Evolutionary conservation across 2,888 invertebrate genomes (phyloP), one percentile per base, ranked within the genome.

Genomic region (Polydrusus cervinus): DNA sequence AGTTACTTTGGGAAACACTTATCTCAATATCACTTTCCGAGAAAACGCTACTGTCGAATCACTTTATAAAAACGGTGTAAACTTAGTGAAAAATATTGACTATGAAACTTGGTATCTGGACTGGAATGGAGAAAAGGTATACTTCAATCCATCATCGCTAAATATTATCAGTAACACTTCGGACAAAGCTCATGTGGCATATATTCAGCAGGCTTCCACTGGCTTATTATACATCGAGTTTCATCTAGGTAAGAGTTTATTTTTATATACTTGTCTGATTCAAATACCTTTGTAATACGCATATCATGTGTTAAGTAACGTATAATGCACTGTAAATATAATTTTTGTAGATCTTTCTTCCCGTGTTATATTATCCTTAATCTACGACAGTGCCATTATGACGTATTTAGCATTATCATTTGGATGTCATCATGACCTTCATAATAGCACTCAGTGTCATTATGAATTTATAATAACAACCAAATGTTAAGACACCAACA

Each of bases 201-300:
- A 57, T 30, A 45, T 74, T n/a, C 74, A 74, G 62, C 55, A 74
- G 40, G 53, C 68, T 16, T 43, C 64, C 8, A 13, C n/a, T 7
- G 74, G 57, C 55, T 34, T 74, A 47, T 18, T 74, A 13, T 68
- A 74, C 55, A 74, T 74, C 10, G 74, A 74, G 25, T 74, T 74
- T 55, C 69, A 74, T 18, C 55, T 68, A 43, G 69, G 74, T 74
- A 55, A 49, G 68, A 16, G 2, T 1, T 45, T 47, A 1, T 3
- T 43, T 13, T 43, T 43, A n/a, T 43, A 1, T 5, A 25, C 25
- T 25, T 25, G 5, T 25, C 5, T 25, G 25, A n/a, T n/a, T n/a
- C n/a, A n/a, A n/a, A n/a, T n/a, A n/a, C n/a, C n/a, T n/a, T n/a
- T n/a, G n/a, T n/a, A n/a, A n/a, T n/a, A n/a, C n/a, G n/a, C n/a